A percentile compares a stretch with the other conserved stretches of the same genome.
These are phyloP conservation scores for Oxytorus armatus DNA, from an alignment of 2,888 invertebrate genomes.

Conservation along the genomic window DNA sequence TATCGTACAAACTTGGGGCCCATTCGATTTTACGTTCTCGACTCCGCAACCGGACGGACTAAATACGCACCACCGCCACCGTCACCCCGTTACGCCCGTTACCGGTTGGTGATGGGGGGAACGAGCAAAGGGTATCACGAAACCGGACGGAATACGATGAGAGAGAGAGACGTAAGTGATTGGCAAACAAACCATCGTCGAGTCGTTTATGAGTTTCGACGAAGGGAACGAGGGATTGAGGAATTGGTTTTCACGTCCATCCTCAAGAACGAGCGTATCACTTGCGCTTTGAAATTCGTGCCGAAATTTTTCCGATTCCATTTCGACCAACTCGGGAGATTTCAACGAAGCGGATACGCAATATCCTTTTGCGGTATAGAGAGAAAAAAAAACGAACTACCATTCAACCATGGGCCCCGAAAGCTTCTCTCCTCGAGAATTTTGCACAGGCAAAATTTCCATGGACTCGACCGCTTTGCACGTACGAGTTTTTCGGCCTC, in stretches of 20 bases:
- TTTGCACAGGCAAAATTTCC: slow-evolving; percentile 38
- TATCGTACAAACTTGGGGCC: slow-evolving; percentile 79
- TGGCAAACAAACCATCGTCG: slow-evolving; percentile 77
- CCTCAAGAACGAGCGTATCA: slow-evolving; percentile 5
- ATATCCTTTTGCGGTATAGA: slow-evolving; percentile 17
- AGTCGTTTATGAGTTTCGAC: slow-evolving; percentile 64
- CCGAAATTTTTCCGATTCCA: slow-evolving; percentile 4
- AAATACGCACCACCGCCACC: slow-evolving; percentile 74
- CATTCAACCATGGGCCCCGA: not conserved
- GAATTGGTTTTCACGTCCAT: slow-evolving; percentile 45
- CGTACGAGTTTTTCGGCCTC: slow-evolving; percentile 55
- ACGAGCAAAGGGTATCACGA: slow-evolving; percentile 63
- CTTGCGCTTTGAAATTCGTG: slow-evolving; percentile 8
- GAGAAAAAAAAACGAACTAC: not conserved
- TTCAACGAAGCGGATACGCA: slow-evolving; percentile 60
- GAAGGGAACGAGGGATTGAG: slow-evolving; percentile 27
- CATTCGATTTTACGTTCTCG: slow-evolving; percentile 80
- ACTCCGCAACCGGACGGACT: slow-evolving; percentile 67
- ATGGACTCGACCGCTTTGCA: slow-evolving; percentile 36
- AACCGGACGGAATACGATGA: slow-evolving; percentile 47
- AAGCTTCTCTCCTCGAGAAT: slow-evolving; percentile 3
- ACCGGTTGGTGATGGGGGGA: slow-evolving; percentile 37
- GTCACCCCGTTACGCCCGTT: slow-evolving; percentile 49
- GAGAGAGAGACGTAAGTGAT: slow-evolving; percentile 75
- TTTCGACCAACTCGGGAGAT: slow-evolving; percentile 42